A percentile compares a stretch with the other conserved stretches of the same genome.
phyloP scores from a whole-genome alignment of 2,113 vertebrate species.

The Phalacrocorax aristotelis region DNA sequence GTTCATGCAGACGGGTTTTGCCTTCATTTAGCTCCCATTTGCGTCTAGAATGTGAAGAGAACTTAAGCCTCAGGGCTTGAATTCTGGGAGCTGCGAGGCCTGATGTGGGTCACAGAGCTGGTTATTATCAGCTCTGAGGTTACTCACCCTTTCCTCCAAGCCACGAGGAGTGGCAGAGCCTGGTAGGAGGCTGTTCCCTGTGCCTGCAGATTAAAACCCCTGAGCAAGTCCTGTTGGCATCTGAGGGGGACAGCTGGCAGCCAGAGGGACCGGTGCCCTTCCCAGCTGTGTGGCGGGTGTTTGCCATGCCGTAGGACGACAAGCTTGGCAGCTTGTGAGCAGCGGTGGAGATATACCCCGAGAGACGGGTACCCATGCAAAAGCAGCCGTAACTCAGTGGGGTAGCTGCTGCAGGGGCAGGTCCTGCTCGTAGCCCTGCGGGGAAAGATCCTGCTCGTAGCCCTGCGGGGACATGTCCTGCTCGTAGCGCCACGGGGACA shows the following conservation, averaged over 20 bases:
- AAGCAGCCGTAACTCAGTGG: not conserved
- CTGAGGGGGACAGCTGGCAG: not conserved
- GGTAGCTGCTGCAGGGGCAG: not conserved
- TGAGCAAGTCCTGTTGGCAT: not conserved
- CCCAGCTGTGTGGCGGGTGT: not conserved
- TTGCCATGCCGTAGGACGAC: not conserved
- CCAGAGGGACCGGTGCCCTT: not conserved
- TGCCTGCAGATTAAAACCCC: not conserved
- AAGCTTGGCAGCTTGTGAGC: not conserved
- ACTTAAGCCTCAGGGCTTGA: not conserved
- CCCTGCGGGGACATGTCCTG: too few species aligned
- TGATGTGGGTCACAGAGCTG: not conserved
- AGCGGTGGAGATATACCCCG: not conserved
- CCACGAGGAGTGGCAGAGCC: not conserved
- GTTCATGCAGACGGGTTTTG: not conserved
- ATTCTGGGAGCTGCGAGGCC: not conserved
- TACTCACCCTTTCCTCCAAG: not conserved
- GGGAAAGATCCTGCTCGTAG: too few species aligned
- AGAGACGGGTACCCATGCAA: fast-evolving
- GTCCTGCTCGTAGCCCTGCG: not conserved
- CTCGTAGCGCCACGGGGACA: too few species aligned
- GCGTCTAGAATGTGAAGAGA: not conserved
- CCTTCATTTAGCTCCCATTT: not conserved
- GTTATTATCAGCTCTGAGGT: not conserved
- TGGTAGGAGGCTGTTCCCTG: not conserved